Base-by-base conservation (phyloP, 2,113 vertebrate species). In the Nerophis lumbriciformis region DNA sequence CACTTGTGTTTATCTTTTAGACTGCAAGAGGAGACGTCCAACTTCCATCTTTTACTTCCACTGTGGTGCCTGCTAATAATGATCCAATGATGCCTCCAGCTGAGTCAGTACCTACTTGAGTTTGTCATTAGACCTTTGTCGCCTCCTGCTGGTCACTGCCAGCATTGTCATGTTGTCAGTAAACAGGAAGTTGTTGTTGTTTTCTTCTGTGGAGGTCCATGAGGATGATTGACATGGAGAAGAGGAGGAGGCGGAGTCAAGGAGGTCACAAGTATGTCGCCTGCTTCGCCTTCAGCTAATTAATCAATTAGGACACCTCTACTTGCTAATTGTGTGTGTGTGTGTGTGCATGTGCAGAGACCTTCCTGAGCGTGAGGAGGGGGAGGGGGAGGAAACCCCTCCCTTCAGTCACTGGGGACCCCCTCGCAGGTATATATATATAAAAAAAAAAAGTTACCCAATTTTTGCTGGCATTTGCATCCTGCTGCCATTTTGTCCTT, bases 311-410 rank as follows among this genome's bases (percentile, higher is more conserved):
- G 4, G 38, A n/a, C 15, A 21, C 9, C 14, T 16, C 15, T 51
- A 11, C 6, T 3, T 8, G 36, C 12, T 71, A 2, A 64, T 5
- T 48, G 5, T 11, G 14, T 36, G 13, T 19, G 19, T 54, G 16
- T 53, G n/a, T 52, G 50, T 71, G 45, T 63, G 21, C 8, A 8
- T 10, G 48, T 8, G 58, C 78, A 99, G 96, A 70, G 90, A 94
- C 42, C 87, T 99, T 53, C 96, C 97, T 0, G 94, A 98, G 75
- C 88, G 97, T 79, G 97, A 97, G 85, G 94, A 94, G 68, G 97
- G 96, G 42, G 97, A 99, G 87, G 97, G 97, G 61, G 94, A 99
- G 86, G 96, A 99, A 82, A 96, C 95, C 0, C 96, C 97, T 5
- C 88, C 88, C 69, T 95, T 94, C 82, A 98, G 95, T 79, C 97